A percentile compares a stretch with the other conserved stretches of the same genome.
Evolutionary conservation across 2,888 invertebrate species (phyloP).

Genomic region (Agrilus mali): DNA sequence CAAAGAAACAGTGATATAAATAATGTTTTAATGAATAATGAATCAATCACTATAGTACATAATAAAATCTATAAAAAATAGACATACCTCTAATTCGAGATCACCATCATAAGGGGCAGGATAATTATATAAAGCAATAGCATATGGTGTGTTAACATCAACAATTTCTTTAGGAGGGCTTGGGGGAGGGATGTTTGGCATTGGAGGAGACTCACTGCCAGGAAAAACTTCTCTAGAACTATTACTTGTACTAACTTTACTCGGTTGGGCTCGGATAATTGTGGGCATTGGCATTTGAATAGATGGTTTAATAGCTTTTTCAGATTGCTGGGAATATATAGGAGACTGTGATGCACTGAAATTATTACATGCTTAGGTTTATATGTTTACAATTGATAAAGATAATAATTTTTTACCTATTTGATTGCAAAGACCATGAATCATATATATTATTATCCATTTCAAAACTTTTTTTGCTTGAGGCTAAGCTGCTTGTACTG

Average conservation of each 20-base stretch:
- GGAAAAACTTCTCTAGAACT: constrained; percentile 25
- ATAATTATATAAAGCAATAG: constrained; percentile 69
- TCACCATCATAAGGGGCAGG: constrained; percentile 62
- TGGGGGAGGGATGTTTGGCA: constrained; percentile 69
- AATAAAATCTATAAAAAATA: constrained; percentile 1
- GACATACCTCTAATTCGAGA: constrained; percentile 62
- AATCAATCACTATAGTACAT: constrained; percentile 1
- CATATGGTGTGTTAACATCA: constrained; percentile 47
- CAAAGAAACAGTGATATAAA: constrained; percentile 19
- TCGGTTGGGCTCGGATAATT: constrained; percentile 57
- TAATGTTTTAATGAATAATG: constrained; percentile 7
- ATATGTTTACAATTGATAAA: constrained; percentile 23
- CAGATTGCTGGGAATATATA: constrained; percentile 4
- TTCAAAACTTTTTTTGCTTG: constrained; percentile 76
- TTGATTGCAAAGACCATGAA: constrained; percentile 7
- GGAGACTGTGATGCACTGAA: constrained; percentile 7
- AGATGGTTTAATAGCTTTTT: constrained; percentile 1
- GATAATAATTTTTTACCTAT: constrained; percentile 13
- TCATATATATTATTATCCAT: constrained; percentile 43
- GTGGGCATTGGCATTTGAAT: constrained; percentile 40
- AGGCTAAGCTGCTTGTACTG: constrained; percentile 39
- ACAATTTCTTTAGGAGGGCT: constrained; percentile 47
- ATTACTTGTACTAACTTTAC: constrained; percentile 7
- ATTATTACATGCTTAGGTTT: constrained; percentile 6
- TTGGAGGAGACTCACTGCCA: constrained; percentile 52